Evolutionary conservation across 2,888 invertebrate genomes (phyloP).

Genomic region (Megastigmus dorsalis): DNA sequence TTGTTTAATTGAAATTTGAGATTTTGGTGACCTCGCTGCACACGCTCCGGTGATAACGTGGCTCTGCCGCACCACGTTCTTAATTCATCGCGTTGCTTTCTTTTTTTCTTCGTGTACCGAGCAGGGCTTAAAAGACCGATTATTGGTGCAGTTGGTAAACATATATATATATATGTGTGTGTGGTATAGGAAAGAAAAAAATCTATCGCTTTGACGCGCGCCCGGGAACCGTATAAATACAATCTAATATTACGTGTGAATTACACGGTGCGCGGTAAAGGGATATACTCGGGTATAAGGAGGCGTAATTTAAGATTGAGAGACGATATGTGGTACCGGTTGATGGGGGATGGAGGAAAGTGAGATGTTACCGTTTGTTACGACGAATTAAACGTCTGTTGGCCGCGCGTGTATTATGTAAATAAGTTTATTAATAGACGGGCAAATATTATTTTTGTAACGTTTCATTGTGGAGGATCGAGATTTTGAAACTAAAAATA

Average conservation of each 20-base stretch:
- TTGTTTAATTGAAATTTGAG: slow-evolving; percentile 53
- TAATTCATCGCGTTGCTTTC: slow-evolving; percentile 11
- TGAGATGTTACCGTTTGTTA: slow-evolving; percentile 16
- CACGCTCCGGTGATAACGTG: slow-evolving; percentile 19
- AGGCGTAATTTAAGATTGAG: slow-evolving; percentile 27
- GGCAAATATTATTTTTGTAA: no score
- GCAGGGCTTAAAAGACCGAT: background rate
- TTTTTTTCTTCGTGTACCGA: background rate
- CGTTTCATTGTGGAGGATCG: no score
- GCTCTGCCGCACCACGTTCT: slow-evolving; percentile 7
- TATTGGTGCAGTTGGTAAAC: slow-evolving; percentile 32
- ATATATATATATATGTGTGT: no score
- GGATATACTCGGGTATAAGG: background rate
- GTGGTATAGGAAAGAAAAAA: slow-evolving; percentile 13
- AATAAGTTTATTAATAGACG: no score
- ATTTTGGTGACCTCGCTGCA: slow-evolving; percentile 22
- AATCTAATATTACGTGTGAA: slow-evolving; percentile 49
- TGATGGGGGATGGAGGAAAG: background rate
- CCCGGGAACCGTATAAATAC: slow-evolving; percentile 39
- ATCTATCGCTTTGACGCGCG: slow-evolving; percentile 24
- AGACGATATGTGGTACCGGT: background rate
- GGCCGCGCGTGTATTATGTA: no score
- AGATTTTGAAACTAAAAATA: no score
- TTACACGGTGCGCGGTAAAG: slow-evolving; percentile 6
- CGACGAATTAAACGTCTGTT: slow-evolving; percentile 2